Evolutionary conservation across 2,797 vertebrate genomes (phyloP).

Genomic region (Bradypodion ventrale): DNA sequence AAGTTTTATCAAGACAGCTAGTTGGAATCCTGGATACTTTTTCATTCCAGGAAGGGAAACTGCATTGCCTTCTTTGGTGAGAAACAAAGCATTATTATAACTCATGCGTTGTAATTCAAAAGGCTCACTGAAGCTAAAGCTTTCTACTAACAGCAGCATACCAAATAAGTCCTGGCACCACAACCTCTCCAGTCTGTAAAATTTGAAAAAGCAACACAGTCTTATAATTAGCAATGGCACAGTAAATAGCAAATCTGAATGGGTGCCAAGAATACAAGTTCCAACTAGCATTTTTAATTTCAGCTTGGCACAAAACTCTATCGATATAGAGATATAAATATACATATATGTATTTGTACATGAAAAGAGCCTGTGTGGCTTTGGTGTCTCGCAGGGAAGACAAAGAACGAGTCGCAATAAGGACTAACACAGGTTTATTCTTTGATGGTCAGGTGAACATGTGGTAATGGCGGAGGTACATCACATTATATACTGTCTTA

Average conservation of each 20-base stretch:
- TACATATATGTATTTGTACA: too few relatives aligned
- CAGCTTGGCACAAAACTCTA: slow-evolving; percentile 11
- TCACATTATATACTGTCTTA: too few relatives aligned
- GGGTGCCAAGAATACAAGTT: slow-evolving; percentile 77
- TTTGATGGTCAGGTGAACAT: too few relatives aligned
- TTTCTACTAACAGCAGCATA: slow-evolving; percentile 45
- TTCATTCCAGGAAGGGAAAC: slow-evolving; percentile 12
- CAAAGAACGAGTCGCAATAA: too few relatives aligned
- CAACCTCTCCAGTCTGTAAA: slow-evolving; percentile 42
- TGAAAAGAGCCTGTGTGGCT: too few relatives aligned
- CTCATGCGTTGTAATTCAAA: slow-evolving; percentile 25
- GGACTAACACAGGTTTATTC: too few relatives aligned
- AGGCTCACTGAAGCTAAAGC: slow-evolving; percentile 36
- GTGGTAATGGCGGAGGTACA: too few relatives aligned
- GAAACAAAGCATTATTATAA: slow-evolving; percentile 26
- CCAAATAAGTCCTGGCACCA: slow-evolving; percentile 55
- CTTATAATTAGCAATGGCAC: slow-evolving; percentile 58
- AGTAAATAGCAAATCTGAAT: slow-evolving; percentile 80
- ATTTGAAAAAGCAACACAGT: slow-evolving; percentile 55
- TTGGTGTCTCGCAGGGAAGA: too few relatives aligned
- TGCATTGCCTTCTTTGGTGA: slow-evolving; percentile 9
- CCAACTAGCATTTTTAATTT: slow-evolving; percentile 76
- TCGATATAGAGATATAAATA: background rate
- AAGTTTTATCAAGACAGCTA: background rate
- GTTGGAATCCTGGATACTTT: slow-evolving; percentile 13